Percentiles rank a stretch among this genome's conserved stretches.
Evolutionary conservation across 2,888 invertebrate species (phyloP).

Genomic region (Celastrina argiolus): DNA sequence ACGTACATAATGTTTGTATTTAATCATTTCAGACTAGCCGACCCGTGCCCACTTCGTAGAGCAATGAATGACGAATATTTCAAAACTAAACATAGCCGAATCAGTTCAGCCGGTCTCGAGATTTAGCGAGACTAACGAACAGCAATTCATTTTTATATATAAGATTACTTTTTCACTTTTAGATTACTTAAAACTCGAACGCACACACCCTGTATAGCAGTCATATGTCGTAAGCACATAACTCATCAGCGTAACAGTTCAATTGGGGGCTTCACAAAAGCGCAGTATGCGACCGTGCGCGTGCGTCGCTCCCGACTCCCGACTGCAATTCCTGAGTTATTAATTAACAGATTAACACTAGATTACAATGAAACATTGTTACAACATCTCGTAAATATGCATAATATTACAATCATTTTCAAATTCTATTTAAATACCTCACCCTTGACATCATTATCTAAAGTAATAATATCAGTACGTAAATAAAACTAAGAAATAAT

Average conservation of each 20-base stretch:
- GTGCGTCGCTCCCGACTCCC: conserved; percentile 42
- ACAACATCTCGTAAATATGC: background rate
- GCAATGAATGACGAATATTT: no score
- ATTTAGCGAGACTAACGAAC: no score
- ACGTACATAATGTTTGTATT: no score
- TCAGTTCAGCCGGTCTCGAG: no score
- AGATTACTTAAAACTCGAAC: background rate
- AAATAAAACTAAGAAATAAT: no score
- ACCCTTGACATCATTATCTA: no score
- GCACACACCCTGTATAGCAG: conserved; percentile 45
- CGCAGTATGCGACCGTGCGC: conserved; percentile 59
- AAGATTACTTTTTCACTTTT: background rate
- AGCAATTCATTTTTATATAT: no score
- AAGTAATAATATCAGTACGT: no score
- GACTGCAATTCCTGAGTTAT: conserved; percentile 38
- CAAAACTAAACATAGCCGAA: no score
- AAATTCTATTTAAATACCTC: no score
- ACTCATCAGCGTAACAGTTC: conserved; percentile 71
- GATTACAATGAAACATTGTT: conserved; percentile 4
- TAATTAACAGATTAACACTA: conserved; percentile 32
- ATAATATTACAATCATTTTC: background rate
- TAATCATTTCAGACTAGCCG: no score
- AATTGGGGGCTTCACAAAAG: conserved; percentile 70
- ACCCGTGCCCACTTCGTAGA: no score
- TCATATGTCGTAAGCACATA: conserved; percentile 50